Conservation (phyloP, 1,140 invertebrate species). For the Drosophila rhopaloa region DNA sequence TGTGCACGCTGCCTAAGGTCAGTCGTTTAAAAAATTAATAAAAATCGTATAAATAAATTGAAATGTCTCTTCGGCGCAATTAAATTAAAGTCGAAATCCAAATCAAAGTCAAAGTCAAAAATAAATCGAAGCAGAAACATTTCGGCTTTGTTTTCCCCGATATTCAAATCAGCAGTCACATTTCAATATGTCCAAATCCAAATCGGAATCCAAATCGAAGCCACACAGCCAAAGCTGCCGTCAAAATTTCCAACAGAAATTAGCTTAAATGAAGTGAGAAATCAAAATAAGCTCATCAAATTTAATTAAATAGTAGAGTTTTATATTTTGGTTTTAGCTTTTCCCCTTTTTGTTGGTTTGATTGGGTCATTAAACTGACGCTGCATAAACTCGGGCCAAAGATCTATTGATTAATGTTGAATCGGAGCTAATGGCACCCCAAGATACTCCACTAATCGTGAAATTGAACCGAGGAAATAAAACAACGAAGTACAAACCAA, state of each 20-base stretch:
- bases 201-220: slow-evolving; percentile 37
- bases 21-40: slow-evolving; percentile 73
- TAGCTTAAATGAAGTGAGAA: slow-evolving; percentile 81
- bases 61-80: slow-evolving; percentile 24
- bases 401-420: slow-evolving; percentile 23
- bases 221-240: slow-evolving; percentile 18
- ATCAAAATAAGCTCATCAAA: slow-evolving; percentile 79
- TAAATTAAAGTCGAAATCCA: slow-evolving; percentile 39
- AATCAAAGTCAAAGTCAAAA: slow-evolving; percentile 20
- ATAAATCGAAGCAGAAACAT: slow-evolving; percentile 22
- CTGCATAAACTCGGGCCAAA: slow-evolving; percentile 51
- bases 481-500: slow-evolving; percentile 1
- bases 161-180: slow-evolving; percentile 39
- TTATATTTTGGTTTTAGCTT: slow-evolving; percentile 14
- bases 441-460: not conserved
- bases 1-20: slow-evolving; percentile 36
- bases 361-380: slow-evolving; percentile 70
- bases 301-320: slow-evolving; percentile 75
- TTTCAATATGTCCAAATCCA: slow-evolving; percentile 45
- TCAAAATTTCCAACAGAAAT: slow-evolving; percentile 63
- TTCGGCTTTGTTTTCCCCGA: slow-evolving; percentile 15
- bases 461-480: slow-evolving; percentile 26
- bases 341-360: slow-evolving; percentile 19
- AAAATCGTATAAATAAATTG: slow-evolving; percentile 69
- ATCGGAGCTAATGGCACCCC: slow-evolving; percentile 2